Evolutionary conservation across 2,797 vertebrate species (phyloP).

Genomic region (Acanthopagrus latus): DNA sequence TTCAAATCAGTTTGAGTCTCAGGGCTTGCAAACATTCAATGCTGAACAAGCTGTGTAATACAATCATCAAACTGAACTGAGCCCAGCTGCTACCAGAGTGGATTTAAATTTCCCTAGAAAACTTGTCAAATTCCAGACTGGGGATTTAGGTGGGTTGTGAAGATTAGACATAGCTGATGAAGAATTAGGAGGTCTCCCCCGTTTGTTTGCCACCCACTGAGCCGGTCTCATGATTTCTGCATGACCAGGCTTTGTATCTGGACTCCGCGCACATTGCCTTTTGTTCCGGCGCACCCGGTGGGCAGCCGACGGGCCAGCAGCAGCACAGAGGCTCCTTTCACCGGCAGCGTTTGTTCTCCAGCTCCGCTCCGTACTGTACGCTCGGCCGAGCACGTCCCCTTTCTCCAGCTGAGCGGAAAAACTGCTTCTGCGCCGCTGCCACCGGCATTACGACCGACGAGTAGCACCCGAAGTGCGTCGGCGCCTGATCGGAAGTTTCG

Average conservation of each 20-base stretch:
- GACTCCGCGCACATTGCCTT: constrained; percentile 56
- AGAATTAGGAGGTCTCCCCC: constrained; percentile 64
- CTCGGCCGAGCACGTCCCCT: constrained; percentile 26
- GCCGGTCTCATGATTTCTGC: constrained; percentile 81
- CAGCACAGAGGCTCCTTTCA: constrained; percentile 77
- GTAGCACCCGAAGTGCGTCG: not conserved
- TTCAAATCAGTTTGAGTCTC: too few species aligned
- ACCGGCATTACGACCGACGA: constrained; percentile 9
- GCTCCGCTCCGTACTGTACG: constrained; percentile 28
- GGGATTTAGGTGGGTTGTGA: constrained; percentile 64
- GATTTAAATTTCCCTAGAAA: constrained; percentile 38
- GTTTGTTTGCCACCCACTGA: constrained; percentile 79
- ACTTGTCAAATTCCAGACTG: constrained; percentile 60
- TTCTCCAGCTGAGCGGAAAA: constrained; percentile 25
- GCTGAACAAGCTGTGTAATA: not conserved
- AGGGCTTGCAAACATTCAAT: too few species aligned
- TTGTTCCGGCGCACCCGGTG: constrained; percentile 71
- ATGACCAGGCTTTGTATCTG: constrained; percentile 80
- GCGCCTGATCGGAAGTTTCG: not conserved
- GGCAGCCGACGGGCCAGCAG: constrained; percentile 48
- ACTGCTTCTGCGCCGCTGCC: not conserved
- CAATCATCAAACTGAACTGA: not conserved
- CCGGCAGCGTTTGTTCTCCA: constrained; percentile 45
- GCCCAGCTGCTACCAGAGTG: not conserved
- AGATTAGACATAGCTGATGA: constrained; percentile 66